Base-by-base conservation (phyloP, 2,113 vertebrate genomes). In the Cyprinodon tularosa region DNA sequence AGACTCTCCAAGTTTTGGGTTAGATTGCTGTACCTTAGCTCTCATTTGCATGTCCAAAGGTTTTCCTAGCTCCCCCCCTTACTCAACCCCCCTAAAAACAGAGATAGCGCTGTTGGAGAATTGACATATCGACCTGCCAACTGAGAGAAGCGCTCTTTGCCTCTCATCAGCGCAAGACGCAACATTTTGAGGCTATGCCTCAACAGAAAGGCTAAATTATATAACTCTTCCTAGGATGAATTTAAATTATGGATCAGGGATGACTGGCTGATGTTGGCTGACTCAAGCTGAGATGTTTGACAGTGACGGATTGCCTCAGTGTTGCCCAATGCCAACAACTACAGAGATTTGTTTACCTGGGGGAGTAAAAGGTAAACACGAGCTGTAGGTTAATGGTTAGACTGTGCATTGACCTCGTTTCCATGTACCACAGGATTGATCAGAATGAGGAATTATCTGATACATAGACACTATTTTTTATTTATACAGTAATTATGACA, bases 121-220 rank as follows among this genome's bases (percentile, higher is more conserved):
- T 40, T 6, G 72, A 71, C 12, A 53, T 69, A 83, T 88, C 74
- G 90, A 90, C 71, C 71, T 48, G 81, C 11, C 79, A 42, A 45
- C 44, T 3, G 72, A n/a, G 29, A 10, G 57, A 36, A 4, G 42
- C 76, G 86, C 83, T 86, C 77, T 88, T 87, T 75, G 85, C 11
- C 69, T 82, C 1, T 3, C 45, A 50, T 62, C 42, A 40, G 29
- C 29, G 2, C 57, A 15, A 61, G 29, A 2, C 22, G 12, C n/a
- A 15, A 42, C 40, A 37, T 68, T n/a, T 66, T 38, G 12, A 57
- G 6, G 38, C 14, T n/a, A 68, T 7, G 20, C 48, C 29, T 76
- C 0, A 45, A 72, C 50, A 68, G 12, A 63, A 15, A 40, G 69
- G 37, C 10, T 37, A 12, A 12, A 50, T 69, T 45, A 62, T 61